Percentiles rank a stretch among this genome's conserved stretches.
Conservation (phyloP, 1,140 invertebrate genomes). For the honey bee (Apis mellifera) region DNA sequence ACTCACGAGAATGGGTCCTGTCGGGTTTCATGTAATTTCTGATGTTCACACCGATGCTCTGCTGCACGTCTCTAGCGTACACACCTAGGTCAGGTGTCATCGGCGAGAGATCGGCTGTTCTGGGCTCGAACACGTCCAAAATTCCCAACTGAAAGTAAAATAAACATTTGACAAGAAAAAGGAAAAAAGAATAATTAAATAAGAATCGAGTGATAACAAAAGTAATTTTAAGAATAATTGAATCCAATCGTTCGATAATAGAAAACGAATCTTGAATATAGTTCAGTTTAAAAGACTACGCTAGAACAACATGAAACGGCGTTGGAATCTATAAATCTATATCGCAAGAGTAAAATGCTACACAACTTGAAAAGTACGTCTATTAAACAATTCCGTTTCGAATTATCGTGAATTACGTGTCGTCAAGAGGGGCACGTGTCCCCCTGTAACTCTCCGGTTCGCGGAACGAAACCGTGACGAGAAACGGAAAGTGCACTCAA, state of each 20-base stretch:
- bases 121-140: constrained; percentile 88
- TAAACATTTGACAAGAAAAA: background rate
- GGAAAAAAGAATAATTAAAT: background rate
- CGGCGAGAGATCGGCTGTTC: constrained; percentile 87
- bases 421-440: constrained; percentile 15
- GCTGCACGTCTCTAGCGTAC: constrained; percentile 90
- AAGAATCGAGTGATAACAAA: too few species aligned
- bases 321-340: background rate
- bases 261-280: background rate
- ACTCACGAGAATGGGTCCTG: constrained; percentile 76
- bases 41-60: constrained; percentile 90
- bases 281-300: background rate
- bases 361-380: constrained; percentile 9
- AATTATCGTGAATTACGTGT: constrained; percentile 44
- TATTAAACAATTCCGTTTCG: constrained; percentile 40
- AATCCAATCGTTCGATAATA: background rate
- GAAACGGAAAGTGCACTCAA: constrained; percentile 42
- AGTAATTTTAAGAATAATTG: background rate
- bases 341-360: background rate
- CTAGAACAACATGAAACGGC: background rate
- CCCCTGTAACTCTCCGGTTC: constrained; percentile 24
- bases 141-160: constrained; percentile 85
- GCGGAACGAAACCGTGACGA: constrained; percentile 44
- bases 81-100: constrained; percentile 88
- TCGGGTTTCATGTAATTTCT: constrained; percentile 86